Evolutionary conservation across 2,888 invertebrate species (phyloP), one percentile per base, ranked within the genome.

Genomic region (Branchipolynoe longqiensis): DNA sequence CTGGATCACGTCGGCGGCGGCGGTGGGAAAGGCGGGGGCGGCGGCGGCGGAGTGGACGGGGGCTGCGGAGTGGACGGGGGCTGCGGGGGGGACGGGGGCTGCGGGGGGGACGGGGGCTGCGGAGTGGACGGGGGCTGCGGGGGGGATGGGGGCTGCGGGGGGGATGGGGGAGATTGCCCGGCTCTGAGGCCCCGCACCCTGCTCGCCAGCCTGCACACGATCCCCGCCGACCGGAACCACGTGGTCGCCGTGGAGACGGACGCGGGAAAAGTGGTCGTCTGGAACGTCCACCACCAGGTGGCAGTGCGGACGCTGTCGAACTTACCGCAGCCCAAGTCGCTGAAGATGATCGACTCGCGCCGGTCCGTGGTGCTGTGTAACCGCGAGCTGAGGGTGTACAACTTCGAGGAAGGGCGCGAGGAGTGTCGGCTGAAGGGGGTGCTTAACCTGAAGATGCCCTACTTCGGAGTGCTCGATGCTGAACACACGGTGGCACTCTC

Each of bases 401-500:
- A 97, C 93, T 94, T 97, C 83, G 96, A 97, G 90, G 95, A 96
- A 93, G 97, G 97, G 1, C 90, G 90, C 31, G 95, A 96, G 92
- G 91, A 96, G 90, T 96, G 96, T 18, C 96, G 96, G 59, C 94
- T 97, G 73, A 96, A 97, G 92, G 93, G 94, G 59, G 97, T 97
- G 40, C 97, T 97, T 97, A 97, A 97, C 94, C 97, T 97, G 93
- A 97, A 97, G 94, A 97, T 97, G 97, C 97, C 97, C 85, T 97
- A 96, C 93, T 98, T 96, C 94, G 97, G 97, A 0, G 95, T 97
- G 14, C 97, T 97, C 93, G 97, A 97, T 94, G 94, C 95, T 82
- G 95, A 95, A 82, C 97, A 97, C 92, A 94, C 96, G 87, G 97
- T 97, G 48, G 96, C 97, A 2, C 95, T 98, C 56, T 96, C 97